These are phyloP conservation scores for Bombus haemorrhoidalis DNA, from an alignment of 1,140 invertebrate genomes.

Conservation along the genomic window DNA sequence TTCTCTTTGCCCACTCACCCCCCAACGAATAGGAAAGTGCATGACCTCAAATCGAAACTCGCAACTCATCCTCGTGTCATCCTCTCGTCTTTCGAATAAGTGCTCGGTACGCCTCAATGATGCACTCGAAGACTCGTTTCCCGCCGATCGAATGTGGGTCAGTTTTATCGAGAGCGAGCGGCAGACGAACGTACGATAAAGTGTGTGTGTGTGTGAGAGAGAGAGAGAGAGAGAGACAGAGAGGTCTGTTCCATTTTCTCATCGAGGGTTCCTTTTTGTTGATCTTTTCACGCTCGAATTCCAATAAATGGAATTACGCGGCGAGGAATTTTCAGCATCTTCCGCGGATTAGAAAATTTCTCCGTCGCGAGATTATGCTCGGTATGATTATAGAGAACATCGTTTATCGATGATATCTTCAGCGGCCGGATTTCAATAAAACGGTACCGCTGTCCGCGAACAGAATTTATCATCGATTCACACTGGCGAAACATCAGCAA, in stretches of 20 bases:
- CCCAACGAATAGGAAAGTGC: slow-evolving; percentile 4
- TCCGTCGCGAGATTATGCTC: slow-evolving; percentile 8
- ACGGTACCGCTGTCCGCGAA: neutral
- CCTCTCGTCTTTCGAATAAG: slow-evolving; percentile 50
- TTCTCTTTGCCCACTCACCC: neutral
- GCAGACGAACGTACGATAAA: neutral
- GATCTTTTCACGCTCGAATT: slow-evolving; percentile 58
- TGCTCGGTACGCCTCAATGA: slow-evolving; percentile 44
- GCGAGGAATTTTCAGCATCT: slow-evolving; percentile 23
- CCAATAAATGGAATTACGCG: slow-evolving; percentile 49
- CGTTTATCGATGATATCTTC: slow-evolving; percentile 8
- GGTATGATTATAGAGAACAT: too few species aligned
- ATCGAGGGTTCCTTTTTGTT: slow-evolving; percentile 45
- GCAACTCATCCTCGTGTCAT: slow-evolving; percentile 50
- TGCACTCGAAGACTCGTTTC: slow-evolving; percentile 65
- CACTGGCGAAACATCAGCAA: neutral
- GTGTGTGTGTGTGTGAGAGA: neutral
- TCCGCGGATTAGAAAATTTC: slow-evolving; percentile 35
- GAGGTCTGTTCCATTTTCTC: slow-evolving; percentile 42
- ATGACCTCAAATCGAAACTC: slow-evolving; percentile 50
- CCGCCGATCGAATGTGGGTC: slow-evolving; percentile 65
- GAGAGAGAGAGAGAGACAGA: neutral
- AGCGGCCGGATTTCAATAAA: slow-evolving; percentile 41
- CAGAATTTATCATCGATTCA: neutral
- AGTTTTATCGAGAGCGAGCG: slow-evolving; percentile 55